These are phyloP conservation scores for Phoebastria nigripes DNA, from an alignment of 2,797 vertebrate genomes.

Conservation along the genomic window DNA sequence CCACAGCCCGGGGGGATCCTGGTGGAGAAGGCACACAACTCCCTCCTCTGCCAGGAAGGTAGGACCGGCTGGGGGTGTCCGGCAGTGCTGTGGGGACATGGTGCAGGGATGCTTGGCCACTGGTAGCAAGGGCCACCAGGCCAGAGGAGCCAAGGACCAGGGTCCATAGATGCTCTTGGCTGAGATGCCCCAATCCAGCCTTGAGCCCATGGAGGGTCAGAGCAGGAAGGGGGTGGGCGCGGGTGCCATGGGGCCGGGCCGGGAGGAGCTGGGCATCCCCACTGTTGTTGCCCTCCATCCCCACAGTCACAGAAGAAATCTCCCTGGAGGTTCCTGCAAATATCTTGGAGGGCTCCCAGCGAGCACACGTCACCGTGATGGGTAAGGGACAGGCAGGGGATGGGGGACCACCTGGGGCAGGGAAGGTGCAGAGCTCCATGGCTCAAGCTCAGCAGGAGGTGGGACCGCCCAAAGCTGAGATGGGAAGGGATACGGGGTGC, in stretches of 20 bases:
- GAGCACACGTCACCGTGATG: constrained; percentile 43
- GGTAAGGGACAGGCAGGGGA: neutral
- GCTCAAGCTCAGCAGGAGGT: neutral
- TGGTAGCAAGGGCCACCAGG: neutral
- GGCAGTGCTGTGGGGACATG: rapidly evolving
- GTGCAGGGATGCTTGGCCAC: neutral
- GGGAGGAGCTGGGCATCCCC: neutral
- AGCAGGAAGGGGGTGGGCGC: neutral
- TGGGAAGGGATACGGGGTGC: rapidly evolving
- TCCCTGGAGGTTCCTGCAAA: constrained; percentile 56
- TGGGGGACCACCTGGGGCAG: rapidly evolving
- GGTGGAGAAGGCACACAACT: constrained; percentile 63
- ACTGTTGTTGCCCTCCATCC: neutral
- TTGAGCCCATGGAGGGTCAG: neutral
- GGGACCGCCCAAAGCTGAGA: neutral
- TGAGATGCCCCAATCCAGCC: neutral
- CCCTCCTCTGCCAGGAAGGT: constrained; percentile 67
- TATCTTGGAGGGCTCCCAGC: constrained; percentile 55
- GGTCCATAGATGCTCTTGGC: neutral
- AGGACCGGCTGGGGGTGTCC: neutral
- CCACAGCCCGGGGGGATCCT: constrained; percentile 60
- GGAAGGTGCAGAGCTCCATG: neutral
- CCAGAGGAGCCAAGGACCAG: neutral
- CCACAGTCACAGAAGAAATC: constrained; percentile 23
- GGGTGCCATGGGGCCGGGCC: rapidly evolving